phyloP scores from a whole-genome alignment of 2,888 invertebrate genomes.

The Sceliomorpha sp. region DNA sequence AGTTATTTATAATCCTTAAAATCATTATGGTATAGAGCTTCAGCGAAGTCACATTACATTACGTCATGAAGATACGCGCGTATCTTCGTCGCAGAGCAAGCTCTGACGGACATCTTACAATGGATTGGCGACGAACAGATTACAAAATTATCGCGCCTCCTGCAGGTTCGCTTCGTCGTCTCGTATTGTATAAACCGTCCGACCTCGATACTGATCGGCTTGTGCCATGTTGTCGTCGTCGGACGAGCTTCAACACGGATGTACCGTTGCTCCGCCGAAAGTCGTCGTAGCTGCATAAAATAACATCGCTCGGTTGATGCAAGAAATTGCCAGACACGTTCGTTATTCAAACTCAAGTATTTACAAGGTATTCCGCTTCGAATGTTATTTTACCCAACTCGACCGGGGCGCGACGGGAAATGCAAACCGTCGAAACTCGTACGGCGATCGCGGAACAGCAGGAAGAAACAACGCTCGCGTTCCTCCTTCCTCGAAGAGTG shows the following conservation, averaged over 20 bases:
- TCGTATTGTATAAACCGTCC: conserved; percentile 64
- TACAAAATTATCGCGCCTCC: conserved; percentile 70
- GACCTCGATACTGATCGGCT: conserved; percentile 63
- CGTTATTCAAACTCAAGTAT: conserved; percentile 20
- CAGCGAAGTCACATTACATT: conserved; percentile 74
- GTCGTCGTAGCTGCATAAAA: conserved; percentile 1
- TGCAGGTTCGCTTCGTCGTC: conserved; percentile 64
- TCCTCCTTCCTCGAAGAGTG: conserved; percentile 2
- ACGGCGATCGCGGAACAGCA: conserved; percentile 2
- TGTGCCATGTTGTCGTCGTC: conserved; percentile 1
- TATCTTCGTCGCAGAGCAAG: conserved; percentile 67
- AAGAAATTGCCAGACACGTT: not conserved
- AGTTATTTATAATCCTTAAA: conserved; percentile 77
- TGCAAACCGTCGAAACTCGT: not conserved
- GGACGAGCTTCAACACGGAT: conserved; percentile 1
- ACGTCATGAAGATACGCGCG: conserved; percentile 67
- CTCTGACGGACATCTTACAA: conserved; percentile 68
- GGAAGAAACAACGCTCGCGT: not conserved
- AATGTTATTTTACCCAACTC: conserved; percentile 9
- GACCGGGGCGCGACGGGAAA: not conserved
- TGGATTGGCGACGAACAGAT: conserved; percentile 69
- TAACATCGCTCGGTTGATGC: conserved; percentile 8
- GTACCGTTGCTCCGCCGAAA: not conserved
- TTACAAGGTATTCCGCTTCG: conserved; percentile 25
- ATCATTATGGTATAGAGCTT: conserved; percentile 76